Base-by-base conservation (phyloP, 2,888 invertebrate genomes). In the Lumbricus terrestris region DNA sequence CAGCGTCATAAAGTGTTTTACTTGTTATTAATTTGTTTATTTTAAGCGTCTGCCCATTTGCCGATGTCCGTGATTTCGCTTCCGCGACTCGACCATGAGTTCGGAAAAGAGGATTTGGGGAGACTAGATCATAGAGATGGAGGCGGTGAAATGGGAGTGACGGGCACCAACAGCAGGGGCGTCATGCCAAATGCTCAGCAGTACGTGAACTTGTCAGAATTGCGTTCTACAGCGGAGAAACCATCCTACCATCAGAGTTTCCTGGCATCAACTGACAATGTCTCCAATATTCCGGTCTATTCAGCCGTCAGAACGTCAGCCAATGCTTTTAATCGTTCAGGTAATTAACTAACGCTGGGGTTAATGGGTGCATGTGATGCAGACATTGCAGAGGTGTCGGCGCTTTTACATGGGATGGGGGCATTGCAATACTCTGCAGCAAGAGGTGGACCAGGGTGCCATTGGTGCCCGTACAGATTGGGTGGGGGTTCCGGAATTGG, bases 321-420 rank as follows among this genome's bases (percentile, higher is more conserved):
- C 20, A 85, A 85, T 4, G 85, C 85, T 34, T 85, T 85, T 20
- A 85, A 34, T 85, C 85, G 85, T 85, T 33, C 85, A 85, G 85
- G 85, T 85, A 85, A 85, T 29, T 23, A 13, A 35, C n/a, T n/a
- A 69, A 69, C 6, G n/a, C 5, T n/a, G 69, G 69, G 69, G n/a
- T n/a, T 69, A 29, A n/a, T 69, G 29, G 3, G 69, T n/a, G 69
- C 69, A n/a, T n/a, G 69, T 1, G 11, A 8, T 29, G n/a, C n/a
- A n/a, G 15, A 42, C 16, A 18, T 16, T 29, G n/a, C n/a, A n/a
- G 15, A 42, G 42, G 42, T 16, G 42, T 42, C 42, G 18, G 18
- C 11, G 42, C 42, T 16, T 6, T 40, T 40, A 11, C 6, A 40
- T 40, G 40, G 15, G 6, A 18, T 42, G 42, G 42, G 42, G 16